A percentile compares a stretch with the other conserved stretches of the same genome.
These are phyloP conservation scores for Eremophila alpestris DNA, from an alignment of 2,797 vertebrate genomes.

Conservation along the genomic window DNA sequence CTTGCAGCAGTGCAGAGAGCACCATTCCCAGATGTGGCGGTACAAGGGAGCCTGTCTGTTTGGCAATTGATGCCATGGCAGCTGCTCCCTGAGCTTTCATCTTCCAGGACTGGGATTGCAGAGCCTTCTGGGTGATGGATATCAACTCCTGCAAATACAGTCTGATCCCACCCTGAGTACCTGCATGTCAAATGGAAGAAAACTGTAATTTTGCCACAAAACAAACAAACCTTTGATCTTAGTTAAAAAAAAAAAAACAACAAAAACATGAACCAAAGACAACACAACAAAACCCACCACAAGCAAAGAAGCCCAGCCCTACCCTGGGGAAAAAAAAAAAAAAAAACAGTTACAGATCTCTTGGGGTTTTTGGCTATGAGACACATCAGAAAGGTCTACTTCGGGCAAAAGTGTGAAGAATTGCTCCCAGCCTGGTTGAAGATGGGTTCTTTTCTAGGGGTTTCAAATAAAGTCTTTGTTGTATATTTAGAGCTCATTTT, in stretches of 20 bases:
- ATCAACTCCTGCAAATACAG: conserved; percentile 97
- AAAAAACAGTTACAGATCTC: not conserved
- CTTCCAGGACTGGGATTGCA: conserved; percentile 98
- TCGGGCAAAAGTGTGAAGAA: not conserved
- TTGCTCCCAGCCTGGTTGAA: not conserved
- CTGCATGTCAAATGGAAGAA: conserved; percentile 69
- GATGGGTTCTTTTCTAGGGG: not conserved
- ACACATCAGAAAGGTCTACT: not conserved
- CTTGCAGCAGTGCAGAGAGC: conserved; percentile 88
- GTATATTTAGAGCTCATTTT: not conserved
- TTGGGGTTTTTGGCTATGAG: not conserved
- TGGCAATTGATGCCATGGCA: conserved; percentile 95
- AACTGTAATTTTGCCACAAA: not conserved
- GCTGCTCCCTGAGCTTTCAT: conserved; percentile 97
- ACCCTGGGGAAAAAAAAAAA: not conserved
- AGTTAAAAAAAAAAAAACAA: too few relatives aligned
- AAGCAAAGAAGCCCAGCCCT: not conserved
- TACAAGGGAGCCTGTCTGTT: conserved; percentile 89
- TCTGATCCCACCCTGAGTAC: conserved; percentile 94
- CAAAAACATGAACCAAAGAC: too few relatives aligned
- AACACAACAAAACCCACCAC: not conserved
- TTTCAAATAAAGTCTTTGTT: not conserved
- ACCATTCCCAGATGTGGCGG: conserved; percentile 93
- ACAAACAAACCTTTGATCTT: not conserved
- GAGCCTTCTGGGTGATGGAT: conserved; percentile 89